A percentile compares a stretch with the other conserved stretches of the same genome.
Conservation (phyloP, 2,113 vertebrate species). For the Erythrocercus mccallii region DNA sequence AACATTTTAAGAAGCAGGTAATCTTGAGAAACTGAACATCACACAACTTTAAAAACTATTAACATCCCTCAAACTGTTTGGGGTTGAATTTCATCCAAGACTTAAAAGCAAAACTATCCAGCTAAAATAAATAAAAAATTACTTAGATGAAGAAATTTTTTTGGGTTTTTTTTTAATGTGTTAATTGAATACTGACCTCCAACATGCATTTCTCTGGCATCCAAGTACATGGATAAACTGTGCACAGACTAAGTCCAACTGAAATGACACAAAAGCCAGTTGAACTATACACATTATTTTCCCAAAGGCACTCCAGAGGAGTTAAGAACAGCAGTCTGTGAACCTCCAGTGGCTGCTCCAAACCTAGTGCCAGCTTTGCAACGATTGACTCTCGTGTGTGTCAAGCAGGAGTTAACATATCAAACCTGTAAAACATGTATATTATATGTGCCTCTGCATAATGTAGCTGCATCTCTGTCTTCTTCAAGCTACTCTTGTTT, state of each 20-base stretch:
- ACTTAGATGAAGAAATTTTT: background rate
- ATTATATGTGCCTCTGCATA: background rate
- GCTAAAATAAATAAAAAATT: background rate
- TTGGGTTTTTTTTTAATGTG: background rate
- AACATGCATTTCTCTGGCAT: background rate
- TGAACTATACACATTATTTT: background rate
- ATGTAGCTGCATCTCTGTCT: background rate
- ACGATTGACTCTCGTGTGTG: accelerated
- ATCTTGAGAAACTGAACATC: background rate
- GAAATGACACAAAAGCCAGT: background rate
- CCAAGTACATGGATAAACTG: background rate
- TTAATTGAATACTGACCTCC: background rate
- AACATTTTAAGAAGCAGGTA: slow-evolving; percentile 36
- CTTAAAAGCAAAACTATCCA: background rate
- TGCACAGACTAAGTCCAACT: background rate
- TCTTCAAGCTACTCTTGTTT: background rate
- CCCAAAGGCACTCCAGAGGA: background rate
- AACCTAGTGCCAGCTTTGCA: background rate
- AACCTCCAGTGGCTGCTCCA: background rate
- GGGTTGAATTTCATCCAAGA: background rate
- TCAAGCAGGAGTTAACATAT: background rate
- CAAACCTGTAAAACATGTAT: background rate
- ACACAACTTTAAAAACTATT: background rate
- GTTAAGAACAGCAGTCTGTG: background rate
- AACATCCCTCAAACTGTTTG: background rate